Evolutionary conservation across 2,113 vertebrate species (phyloP), one percentile per base, ranked within the genome.

Genomic region (Rhinoderma darwinii): DNA sequence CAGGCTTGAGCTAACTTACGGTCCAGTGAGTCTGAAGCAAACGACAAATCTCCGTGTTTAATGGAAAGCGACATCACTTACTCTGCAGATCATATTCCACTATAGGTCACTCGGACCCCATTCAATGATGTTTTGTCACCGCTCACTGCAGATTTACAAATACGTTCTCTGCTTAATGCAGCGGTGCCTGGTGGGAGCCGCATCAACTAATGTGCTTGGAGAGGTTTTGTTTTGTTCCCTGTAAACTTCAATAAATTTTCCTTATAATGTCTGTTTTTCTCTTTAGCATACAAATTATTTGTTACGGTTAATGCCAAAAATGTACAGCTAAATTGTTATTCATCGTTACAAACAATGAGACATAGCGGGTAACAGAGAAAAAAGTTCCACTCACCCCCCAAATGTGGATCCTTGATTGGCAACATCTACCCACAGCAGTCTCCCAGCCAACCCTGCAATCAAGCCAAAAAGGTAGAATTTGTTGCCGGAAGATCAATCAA

Each of bases 31-130:
- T 78, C 50, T n/a, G n/a, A 22, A 50, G 73, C 73, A 18, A 56
- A n/a, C 43, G 56, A 77, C 84, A 66, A 66, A 78, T 78, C 59
- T 47, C 37, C 7, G 56, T n/a, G 59, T 78, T 78, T 86, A 86
- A 86, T 86, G 73, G 59, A 63, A 61, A 50, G 41, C 61, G 56
- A 50, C 73, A 66, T 77, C 56, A 47, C 41, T 84, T 27, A 37
- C 22, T 68, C n/a, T 7, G 50, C 25, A 39, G 70, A 84, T 27
- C 84, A 43, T 27, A 66, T 77, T 47, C 54, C 73, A 50, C 72
- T 27, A 22, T 12, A 17, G 84, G 73, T 83, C 66, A 66, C 54
- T 39, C 39, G 39, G 61, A 47, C 41, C 41, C 73, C 74, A 47
- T 85, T 63, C 39, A 37, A n/a, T 66, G 27, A 50, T 50, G 27